A percentile compares a stretch with the other conserved stretches of the same genome.
phyloP scores from a whole-genome alignment of 2,888 invertebrate species.

The Lasioglossum figueresi region DNA sequence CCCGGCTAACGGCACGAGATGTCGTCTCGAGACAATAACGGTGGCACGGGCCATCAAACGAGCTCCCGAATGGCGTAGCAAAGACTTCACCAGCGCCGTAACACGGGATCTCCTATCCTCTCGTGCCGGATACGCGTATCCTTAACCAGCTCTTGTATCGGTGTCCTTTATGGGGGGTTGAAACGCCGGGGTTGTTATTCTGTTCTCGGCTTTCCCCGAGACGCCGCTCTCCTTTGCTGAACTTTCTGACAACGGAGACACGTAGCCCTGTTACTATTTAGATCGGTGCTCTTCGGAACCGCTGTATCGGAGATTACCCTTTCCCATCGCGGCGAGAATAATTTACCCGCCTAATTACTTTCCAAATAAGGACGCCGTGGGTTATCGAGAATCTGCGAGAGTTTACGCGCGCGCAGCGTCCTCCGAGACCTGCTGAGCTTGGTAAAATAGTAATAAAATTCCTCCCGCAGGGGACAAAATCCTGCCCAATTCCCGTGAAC shows the following conservation, averaged over 20 bases:
- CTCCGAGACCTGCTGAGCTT: neutral
- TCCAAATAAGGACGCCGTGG: neutral
- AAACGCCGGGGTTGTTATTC: conserved; percentile 64
- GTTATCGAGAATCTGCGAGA: neutral
- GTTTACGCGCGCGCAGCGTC: neutral
- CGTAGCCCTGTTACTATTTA: neutral
- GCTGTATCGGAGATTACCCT: conserved; percentile 13
- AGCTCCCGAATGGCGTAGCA: conserved; percentile 81
- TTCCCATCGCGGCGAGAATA: neutral
- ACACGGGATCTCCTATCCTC: conserved; percentile 71
- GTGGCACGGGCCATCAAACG: conserved; percentile 81
- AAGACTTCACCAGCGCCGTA: conserved; percentile 77
- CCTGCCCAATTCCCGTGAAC: neutral
- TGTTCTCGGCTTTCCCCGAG: neutral
- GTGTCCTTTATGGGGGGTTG: conserved; percentile 76
- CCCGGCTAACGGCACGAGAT: conserved; percentile 65
- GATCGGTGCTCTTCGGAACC: neutral
- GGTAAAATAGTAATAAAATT: conserved; percentile 3
- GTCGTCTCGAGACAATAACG: conserved; percentile 81
- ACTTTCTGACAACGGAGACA: conserved; percentile 17
- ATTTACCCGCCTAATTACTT: neutral
- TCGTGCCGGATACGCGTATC: conserved; percentile 61
- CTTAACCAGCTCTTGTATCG: conserved; percentile 68
- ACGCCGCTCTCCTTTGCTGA: neutral
- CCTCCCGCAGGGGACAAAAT: neutral